Evolutionary conservation across 2,888 invertebrate species (phyloP), one percentile per base, ranked within the genome.

Genomic region (Phanerotoma sp.): DNA sequence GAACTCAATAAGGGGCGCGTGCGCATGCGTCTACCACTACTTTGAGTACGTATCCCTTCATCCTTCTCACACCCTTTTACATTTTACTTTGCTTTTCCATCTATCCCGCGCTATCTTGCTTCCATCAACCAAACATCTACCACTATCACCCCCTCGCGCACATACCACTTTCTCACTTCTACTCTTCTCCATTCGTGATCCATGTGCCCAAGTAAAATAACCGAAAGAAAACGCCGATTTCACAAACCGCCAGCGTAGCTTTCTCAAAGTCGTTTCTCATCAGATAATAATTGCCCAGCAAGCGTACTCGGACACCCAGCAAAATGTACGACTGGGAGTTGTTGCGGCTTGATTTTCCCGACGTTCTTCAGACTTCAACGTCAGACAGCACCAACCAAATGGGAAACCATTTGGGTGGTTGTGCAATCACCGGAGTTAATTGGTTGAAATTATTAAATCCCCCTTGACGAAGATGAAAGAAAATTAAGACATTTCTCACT

Each of bases 1-100:
- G 69, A 72, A 74, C 71, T 73, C 74, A 72, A 74, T 74, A 75
- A 74, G 68, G 72, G 70, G 67, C n/a, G 66, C 60, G 66, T 65
- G 68, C 65, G 65, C 68, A 71, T 67, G 70, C 72, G 63, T 57
- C 51, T 28, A 37, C 21, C 32, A 38, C 20, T 35, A 20, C 30
- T n/a, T 10, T 15, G 15, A 16, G 40, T 40, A 47, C 32, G 46
- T 22, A 37, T 32, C 40, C 33, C 46, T 40, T 45, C 38, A 51
- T 40, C 32, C 32, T 22, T 46, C 22, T 44, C 35, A 25, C 35
- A 16, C 33, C 35, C 28, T n/a, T 28, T 42, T 42, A 35, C 42
- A 5, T 51, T 42, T 44, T 22, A 32, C 22, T 6, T 25, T 41
- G 41, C 22, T 41, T 41, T 41, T 13, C 21, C 22, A 21, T 25